phyloP scores from a whole-genome alignment of 2,888 invertebrate genomes.

The Lasioglossum oenotherae region DNA sequence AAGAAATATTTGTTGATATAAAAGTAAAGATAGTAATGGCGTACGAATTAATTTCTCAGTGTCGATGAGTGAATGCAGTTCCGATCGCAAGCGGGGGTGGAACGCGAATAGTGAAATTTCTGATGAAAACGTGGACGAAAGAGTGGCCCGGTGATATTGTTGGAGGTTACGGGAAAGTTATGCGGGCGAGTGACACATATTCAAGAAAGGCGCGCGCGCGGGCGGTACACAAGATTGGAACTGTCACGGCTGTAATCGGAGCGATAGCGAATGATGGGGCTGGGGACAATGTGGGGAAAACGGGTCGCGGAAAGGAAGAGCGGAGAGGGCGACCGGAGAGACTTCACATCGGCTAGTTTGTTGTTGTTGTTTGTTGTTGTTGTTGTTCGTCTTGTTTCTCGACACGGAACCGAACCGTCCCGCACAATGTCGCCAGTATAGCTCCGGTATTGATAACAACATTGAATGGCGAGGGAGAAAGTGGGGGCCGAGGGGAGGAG shows the following conservation, averaged over 20 bases:
- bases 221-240: slow-evolving; percentile 63
- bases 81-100: too few relatives aligned
- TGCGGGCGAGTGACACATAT: slow-evolving; percentile 44
- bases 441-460: slow-evolving; percentile 68
- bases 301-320: slow-evolving; percentile 64
- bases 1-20: not conserved
- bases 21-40: not conserved
- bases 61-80: not conserved
- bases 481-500: slow-evolving; percentile 21
- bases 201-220: slow-evolving; percentile 51
- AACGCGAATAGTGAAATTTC: not conserved
- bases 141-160: slow-evolving; percentile 11
- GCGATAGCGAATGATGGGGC: slow-evolving; percentile 70
- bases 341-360: slow-evolving; percentile 69
- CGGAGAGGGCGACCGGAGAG: slow-evolving; percentile 51
- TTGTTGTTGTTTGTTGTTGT: slow-evolving; percentile 63
- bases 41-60: not conserved
- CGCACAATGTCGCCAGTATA: slow-evolving; percentile 66
- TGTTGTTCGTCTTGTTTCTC: slow-evolving; percentile 70
- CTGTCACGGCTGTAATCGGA: slow-evolving; percentile 70
- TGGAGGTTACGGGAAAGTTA: slow-evolving; percentile 47
- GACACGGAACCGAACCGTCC: slow-evolving; percentile 57
- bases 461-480: slow-evolving; percentile 42
- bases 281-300: slow-evolving; percentile 67
- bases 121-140: slow-evolving; percentile 12